Evolutionary conservation across 2,113 vertebrate species (phyloP), one percentile per base, ranked within the genome.

Genomic region (Nothoprocta perdicaria): DNA sequence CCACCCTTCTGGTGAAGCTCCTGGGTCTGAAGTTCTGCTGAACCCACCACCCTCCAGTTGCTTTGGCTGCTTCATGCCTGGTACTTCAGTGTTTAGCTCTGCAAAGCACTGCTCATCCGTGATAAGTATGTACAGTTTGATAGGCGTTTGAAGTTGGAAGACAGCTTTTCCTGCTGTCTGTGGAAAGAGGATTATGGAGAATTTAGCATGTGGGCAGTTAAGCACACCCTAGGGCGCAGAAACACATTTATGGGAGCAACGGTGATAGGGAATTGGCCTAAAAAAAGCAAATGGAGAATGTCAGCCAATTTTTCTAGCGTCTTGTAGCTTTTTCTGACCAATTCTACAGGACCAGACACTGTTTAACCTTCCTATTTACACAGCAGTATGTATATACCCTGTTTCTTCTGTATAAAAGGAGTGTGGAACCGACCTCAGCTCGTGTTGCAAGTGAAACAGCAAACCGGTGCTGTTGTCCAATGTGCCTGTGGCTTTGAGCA

Each of bases 381-480:
- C 29, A n/a, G 66, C 66, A 68, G 55, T 38, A 5, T 1, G 55
- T 53, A 17, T 12, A 13, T 14, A 31, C 35, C 58, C 67, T 79
- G 10, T n/a, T 93, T 68, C 45, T 76, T 62, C 3, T 5, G 21
- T 33, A 77, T 35, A 71, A 93, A 74, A 85, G 55, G 35, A 81
- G 14, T 43, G 33, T 6, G 66, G 67, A 80, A 77, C 63, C 58
- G 77, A 24, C n/a, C 82, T 89, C 3, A 72, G 67, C 84, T 73
- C 45, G 63, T 89, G 40, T 82, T 76, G 84, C 81, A 93, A 91
- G 84, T 48, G 78, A 73, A 89, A 66, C 43, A 83, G 66, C 78
- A 93, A 50, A 50, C 45, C 48, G 69, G 72, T 84, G 53, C 90
- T 82, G 66, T 73, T 82, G 35, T 38, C 35, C 63, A 53, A 45